Evolutionary conservation across 2,888 invertebrate species (phyloP), one percentile per base, ranked within the genome.

Genomic region (Pterostichus madidus): DNA sequence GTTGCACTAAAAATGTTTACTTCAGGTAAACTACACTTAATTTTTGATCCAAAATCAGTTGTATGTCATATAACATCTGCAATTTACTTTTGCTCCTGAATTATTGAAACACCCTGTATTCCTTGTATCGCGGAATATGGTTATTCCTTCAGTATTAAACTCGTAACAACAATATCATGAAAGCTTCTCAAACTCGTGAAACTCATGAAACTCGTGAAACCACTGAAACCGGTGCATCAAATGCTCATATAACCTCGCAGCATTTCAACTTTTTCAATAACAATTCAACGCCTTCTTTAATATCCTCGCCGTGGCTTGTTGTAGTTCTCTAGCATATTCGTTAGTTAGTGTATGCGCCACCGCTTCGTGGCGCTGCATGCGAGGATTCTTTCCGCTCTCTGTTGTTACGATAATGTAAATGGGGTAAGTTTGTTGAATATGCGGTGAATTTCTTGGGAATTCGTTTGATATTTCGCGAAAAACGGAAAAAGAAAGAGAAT

Each of bases 211-310:
- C 24, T 3, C 1, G 2, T 24, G 24, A 24, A 24, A 24, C 24
- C 3, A 24, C 10, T 59, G 59, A 59, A 59, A 10, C 24, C 24
- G 35, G n/a, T 64, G 64, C 64, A 64, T 64, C 35, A 64, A 64
- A 64, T 6, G 32, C 64, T 35, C 64, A 39, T 39, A 32, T 64
- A 64, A 35, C 35, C 64, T 64, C 32, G 32, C 11, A 64, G 13
- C 32, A 64, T 64, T 64, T 64, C 64, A 64, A 64, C 64, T 64
- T 64, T 64, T 64, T 64, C 64, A 64, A 64, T 64, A 64, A 64
- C 64, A 31, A 32, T 64, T 64, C 35, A 56, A 64, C 35, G 64
- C 64, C 64, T 32, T 61, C 35, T 61, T 64, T 64, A 64, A 64
- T 64, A 64, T 64, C 64, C 7, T 59, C 24, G 10, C 35, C 11